Evolutionary conservation across 2,888 invertebrate genomes (phyloP).

Genomic region (Meiosimyza platycephala): DNA sequence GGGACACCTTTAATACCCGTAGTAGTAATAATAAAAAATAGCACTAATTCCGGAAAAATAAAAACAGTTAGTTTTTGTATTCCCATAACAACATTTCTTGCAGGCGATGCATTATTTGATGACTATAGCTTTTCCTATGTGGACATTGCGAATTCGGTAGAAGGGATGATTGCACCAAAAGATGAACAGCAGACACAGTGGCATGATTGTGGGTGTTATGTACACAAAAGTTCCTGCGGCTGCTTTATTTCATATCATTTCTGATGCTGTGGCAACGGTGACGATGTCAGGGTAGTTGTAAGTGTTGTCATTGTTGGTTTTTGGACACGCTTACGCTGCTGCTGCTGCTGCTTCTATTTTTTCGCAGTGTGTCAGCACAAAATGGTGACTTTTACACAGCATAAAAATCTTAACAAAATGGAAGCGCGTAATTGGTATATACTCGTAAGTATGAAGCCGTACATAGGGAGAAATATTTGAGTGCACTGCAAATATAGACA

Average conservation of each 20-base stretch:
- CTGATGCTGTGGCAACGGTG: not conserved
- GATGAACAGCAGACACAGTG: conserved; percentile 7
- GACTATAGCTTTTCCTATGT: no score
- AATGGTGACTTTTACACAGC: conserved; percentile 23
- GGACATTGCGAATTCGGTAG: not conserved
- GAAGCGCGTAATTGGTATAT: conserved; percentile 49
- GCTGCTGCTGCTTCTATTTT: not conserved
- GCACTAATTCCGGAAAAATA: no score
- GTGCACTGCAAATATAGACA: no score
- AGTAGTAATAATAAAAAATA: no score
- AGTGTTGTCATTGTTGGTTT: conserved; percentile 13
- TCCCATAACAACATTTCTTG: no score
- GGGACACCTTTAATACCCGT: no score
- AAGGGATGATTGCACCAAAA: conserved; percentile 23
- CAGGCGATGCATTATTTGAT: no score
- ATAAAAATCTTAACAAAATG: conserved; percentile 52
- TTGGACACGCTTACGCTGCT: conserved; percentile 10
- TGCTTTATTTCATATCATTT: not conserved
- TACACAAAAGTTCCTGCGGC: conserved; percentile 1
- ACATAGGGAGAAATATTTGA: no score
- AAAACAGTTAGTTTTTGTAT: no score
- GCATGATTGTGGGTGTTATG: conserved; percentile 22
- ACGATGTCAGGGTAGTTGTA: conserved; percentile 2
- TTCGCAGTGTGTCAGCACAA: conserved; percentile 9
- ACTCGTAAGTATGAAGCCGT: not conserved